Evolutionary conservation across 2,113 vertebrate genomes (phyloP).

Genomic region (Spheniscus mendiculus): DNA sequence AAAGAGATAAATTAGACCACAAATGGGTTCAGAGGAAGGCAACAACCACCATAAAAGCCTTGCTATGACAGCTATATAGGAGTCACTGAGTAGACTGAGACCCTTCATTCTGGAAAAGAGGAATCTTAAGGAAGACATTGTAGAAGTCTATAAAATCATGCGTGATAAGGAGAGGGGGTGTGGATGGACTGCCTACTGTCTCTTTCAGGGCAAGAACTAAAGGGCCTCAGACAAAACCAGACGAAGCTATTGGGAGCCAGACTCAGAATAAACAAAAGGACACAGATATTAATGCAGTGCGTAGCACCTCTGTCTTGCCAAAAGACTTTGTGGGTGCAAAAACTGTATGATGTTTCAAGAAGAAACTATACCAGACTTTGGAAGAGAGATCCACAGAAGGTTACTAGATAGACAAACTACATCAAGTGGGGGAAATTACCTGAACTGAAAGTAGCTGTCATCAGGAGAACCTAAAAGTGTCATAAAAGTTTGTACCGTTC

Average conservation of each 20-base stretch:
- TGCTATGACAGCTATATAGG: not conserved
- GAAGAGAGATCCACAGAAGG: not conserved
- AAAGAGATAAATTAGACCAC: not conserved
- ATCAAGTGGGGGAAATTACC: not conserved
- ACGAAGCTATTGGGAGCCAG: not conserved
- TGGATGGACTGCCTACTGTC: not conserved
- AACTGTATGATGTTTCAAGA: not conserved
- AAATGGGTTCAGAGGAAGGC: not conserved
- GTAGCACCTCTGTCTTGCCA: not conserved
- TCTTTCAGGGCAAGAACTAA: not conserved
- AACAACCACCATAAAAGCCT: not conserved
- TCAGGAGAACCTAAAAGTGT: not conserved
- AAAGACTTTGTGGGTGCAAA: not conserved
- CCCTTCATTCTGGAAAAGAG: not conserved
- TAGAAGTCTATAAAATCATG: not conserved
- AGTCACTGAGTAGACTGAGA: not conserved
- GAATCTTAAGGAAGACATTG: not conserved
- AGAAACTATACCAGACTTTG: not conserved
- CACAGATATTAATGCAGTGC: not conserved
- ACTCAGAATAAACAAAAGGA: not conserved
- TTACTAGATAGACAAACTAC: not conserved
- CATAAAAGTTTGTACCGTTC: not conserved
- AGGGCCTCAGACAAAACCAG: not conserved
- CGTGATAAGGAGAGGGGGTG: accelerated
- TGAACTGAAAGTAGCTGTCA: not conserved